Base-by-base conservation (phyloP, 1,140 invertebrate genomes). In the Saccostrea echinata region DNA sequence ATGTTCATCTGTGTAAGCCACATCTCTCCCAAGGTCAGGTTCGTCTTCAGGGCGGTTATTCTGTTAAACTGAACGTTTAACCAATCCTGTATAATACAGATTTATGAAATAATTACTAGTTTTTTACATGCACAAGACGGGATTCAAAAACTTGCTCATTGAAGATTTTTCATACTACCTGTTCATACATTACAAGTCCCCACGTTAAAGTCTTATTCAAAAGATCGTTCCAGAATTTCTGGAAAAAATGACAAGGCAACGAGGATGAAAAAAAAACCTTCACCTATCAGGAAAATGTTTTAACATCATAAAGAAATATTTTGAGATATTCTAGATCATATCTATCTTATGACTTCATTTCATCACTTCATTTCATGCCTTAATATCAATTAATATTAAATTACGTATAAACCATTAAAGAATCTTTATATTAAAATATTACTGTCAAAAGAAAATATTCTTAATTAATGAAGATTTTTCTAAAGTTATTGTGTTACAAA, bases 181-280 rank as follows among this genome's bases (percentile, higher is more conserved):
- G 92, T 90, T 93, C 92, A 82, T 93, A 93, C 55, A 90, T 84
- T 16, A 76, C 89, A 18, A 93, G 84, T 12, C 90, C 90, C 92
- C 92, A 93, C 68, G 89, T 86, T n/a, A 76, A 84, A 0, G 90
- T 89, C 16, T 88, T 87, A 18, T 68, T 85, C 68, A 93, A 85
- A 9, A 93, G 86, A 84, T 91, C 87, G 68, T 90, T 87, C 92
- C 92, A 93, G 68, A 93, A 92, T 30, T 64, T 68, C 90, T 92
- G 81, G 27, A 86, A 86, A 61, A 24, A 18, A 24, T n/a, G 53
- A 76, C 30, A 53, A 12, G 4, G 61, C 30, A 1, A 33, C 6
- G 6, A 9, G 43, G 43, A 6, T 43, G 43, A 43, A 3, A 43
- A 43, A 8, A 43, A 4, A 43, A 76, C 11, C 12, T 71, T 30